Conservation (phyloP, 2,888 invertebrate genomes). For the Aelia acuminata region DNA sequence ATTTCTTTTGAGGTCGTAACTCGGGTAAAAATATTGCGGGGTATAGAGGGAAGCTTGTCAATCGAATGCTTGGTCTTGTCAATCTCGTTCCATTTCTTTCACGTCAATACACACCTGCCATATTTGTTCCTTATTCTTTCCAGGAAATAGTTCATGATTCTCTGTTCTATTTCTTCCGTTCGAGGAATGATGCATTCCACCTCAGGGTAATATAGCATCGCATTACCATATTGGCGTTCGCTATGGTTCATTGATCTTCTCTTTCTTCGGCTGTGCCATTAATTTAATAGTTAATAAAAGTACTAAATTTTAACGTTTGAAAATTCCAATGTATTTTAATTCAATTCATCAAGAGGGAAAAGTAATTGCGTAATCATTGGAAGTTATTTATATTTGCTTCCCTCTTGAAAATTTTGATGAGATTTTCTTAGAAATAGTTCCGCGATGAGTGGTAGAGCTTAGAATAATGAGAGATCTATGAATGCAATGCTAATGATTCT, state of each 20-base stretch:
- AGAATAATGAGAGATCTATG: neutral
- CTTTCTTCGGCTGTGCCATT: no score
- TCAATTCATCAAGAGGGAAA: neutral
- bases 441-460: neutral
- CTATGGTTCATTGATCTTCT: no score
- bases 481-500: neutral
- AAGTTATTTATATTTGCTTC: neutral
- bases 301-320: neutral
- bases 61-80: neutral
- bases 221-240: no score
- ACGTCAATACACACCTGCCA: slow-evolving; percentile 18
- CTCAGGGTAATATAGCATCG: no score
- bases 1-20: neutral
- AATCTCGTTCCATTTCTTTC: slow-evolving; percentile 13
- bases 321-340: neutral
- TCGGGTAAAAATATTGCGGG: neutral
- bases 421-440: neutral
- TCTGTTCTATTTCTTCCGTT: neutral
- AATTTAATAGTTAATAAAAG: neutral
- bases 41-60: neutral
- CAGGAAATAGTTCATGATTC: neutral
- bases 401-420: neutral
- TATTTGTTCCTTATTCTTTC: neutral
- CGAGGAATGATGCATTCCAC: neutral
- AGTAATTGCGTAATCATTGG: neutral